A percentile compares a stretch with the other conserved stretches of the same genome.
Conservation (phyloP, 1,140 invertebrate genomes). For the Rhagoletis pomonella region DNA sequence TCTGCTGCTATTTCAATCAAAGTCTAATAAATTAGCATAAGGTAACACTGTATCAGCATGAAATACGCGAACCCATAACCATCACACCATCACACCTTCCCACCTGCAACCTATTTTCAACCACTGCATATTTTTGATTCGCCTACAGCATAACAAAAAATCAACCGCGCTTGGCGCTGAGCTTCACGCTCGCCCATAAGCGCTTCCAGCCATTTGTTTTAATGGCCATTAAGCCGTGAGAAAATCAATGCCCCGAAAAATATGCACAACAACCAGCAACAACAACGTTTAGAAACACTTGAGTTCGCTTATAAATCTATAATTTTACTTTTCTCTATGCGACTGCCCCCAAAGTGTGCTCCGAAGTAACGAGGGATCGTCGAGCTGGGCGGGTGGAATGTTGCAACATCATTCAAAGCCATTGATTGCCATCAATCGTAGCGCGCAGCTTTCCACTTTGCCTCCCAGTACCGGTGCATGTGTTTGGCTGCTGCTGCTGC, state of each 20-base stretch:
- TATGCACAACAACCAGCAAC: constrained; percentile 41
- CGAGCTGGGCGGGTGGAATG: constrained; percentile 53
- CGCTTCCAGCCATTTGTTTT: constrained; percentile 64
- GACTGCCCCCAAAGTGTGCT: not conserved
- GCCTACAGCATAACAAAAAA: not conserved
- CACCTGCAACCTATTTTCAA: not conserved
- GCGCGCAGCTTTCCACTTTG: constrained; percentile 39
- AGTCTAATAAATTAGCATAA: constrained; percentile 51
- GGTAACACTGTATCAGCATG: constrained; percentile 53
- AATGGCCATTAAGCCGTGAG: constrained; percentile 57
- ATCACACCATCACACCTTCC: not conserved
- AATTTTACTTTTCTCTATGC: not conserved
- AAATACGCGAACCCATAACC: constrained; percentile 22
- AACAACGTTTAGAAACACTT: not conserved
- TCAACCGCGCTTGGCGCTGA: not conserved
- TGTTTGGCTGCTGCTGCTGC: not conserved
- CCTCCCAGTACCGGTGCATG: constrained; percentile 51
- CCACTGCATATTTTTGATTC: not conserved
- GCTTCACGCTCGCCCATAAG: not conserved
- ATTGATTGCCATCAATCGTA: constrained; percentile 73
- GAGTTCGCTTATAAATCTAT: not conserved
- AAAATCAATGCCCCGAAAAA: constrained; percentile 67
- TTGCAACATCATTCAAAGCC: constrained; percentile 63
- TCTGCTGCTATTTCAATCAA: constrained; percentile 54
- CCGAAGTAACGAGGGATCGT: not conserved